phyloP scores from a whole-genome alignment of 2,113 vertebrate species.

The human (Homo sapiens) region GRCh38 chr7:23141001-23141500 shows the following conservation, averaged over 20 bases:
- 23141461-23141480: background rate
- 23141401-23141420: background rate
- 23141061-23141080: conserved; percentile 8
- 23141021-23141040: background rate
- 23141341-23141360: background rate
- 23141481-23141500: background rate
- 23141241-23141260: background rate
- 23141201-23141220: background rate
- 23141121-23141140: background rate
- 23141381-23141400: background rate
- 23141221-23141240: background rate
- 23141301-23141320: conserved; percentile 1
- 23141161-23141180: background rate
- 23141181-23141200: background rate
- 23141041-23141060: background rate
- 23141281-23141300: background rate
- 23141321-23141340: background rate
- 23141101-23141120: background rate
- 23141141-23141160: background rate
- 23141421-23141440: background rate
- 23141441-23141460: background rate
- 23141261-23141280: background rate
- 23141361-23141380: background rate
- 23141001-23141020: background rate
- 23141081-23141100: background rate